Evolutionary conservation across 2,113 vertebrate genomes (phyloP).

Genomic region (Pica pica): DNA sequence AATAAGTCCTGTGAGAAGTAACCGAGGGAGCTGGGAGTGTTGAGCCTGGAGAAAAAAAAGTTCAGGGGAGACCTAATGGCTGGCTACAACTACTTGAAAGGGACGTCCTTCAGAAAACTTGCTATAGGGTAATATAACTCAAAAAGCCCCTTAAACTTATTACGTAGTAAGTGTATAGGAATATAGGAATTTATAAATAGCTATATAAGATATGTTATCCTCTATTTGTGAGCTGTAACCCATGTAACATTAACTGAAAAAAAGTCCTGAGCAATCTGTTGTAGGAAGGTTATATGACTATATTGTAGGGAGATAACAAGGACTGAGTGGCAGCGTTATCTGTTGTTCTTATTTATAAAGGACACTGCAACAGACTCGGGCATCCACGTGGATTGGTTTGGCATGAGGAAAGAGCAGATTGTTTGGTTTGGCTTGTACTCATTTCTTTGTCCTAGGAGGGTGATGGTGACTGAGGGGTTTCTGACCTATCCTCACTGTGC

Average conservation of each 20-base stretch:
- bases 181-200: neutral
- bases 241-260: rapidly evolving
- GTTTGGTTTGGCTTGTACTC: neutral
- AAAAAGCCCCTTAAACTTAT: rapidly evolving
- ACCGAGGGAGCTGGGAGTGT: neutral
- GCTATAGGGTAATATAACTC: neutral
- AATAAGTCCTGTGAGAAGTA: neutral
- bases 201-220: neutral
- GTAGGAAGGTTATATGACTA: neutral
- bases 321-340: neutral
- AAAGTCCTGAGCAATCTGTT: neutral
- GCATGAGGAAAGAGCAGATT: neutral
- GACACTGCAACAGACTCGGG: neutral
- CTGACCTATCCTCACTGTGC: neutral
- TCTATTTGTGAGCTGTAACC: neutral
- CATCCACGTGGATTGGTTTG: neutral
- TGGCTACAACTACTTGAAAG: neutral
- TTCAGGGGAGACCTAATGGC: neutral
- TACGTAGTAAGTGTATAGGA: neutral
- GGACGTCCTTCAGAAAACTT: neutral
- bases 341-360: neutral
- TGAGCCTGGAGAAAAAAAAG: neutral
- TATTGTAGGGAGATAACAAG: neutral
- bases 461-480: neutral
- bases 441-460: neutral